Conservation (phyloP, 2,797 vertebrate genomes). For the Hirundo rustica region DNA sequence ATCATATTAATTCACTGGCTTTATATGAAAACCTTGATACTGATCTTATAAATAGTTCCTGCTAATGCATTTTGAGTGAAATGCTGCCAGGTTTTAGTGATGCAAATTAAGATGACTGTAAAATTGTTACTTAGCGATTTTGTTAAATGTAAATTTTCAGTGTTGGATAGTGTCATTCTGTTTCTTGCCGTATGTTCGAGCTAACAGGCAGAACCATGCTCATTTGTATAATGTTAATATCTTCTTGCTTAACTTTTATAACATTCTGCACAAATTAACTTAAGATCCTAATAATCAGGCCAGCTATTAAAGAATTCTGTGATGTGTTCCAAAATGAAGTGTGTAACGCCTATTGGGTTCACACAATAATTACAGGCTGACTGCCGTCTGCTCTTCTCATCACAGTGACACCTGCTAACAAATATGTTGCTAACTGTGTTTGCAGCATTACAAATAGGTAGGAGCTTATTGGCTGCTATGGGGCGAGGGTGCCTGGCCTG, state of each 20-base stretch:
- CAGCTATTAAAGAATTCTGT: conserved; percentile 59
- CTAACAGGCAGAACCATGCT: conserved; percentile 68
- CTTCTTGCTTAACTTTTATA: conserved; percentile 72
- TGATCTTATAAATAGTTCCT: conserved; percentile 74
- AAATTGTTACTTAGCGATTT: conserved; percentile 79
- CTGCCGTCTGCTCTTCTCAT: conserved; percentile 71
- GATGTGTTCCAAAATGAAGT: conserved; percentile 60
- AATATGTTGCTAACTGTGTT: conserved; percentile 70
- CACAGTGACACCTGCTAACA: conserved; percentile 71
- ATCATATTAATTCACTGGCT: conserved; percentile 60
- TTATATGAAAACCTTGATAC: conserved; percentile 66
- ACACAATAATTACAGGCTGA: conserved; percentile 69
- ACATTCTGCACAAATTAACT: conserved; percentile 64
- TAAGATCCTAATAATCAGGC: conserved; percentile 53
- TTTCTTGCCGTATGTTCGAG: conserved; percentile 72
- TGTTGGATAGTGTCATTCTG: conserved; percentile 73
- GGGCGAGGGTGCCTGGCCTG: conserved; percentile 8
- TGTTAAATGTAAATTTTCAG: conserved; percentile 76
- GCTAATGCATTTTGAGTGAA: conserved; percentile 76
- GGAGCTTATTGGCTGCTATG: conserved; percentile 27
- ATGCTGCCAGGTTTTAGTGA: conserved; percentile 74
- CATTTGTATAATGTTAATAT: conserved; percentile 77
- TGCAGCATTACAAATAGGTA: conserved; percentile 71
- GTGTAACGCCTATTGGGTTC: conserved; percentile 69
- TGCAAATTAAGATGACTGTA: conserved; percentile 79